phyloP scores from a whole-genome alignment of 1,140 invertebrate species.

The Mylabris phalerata region DNA sequence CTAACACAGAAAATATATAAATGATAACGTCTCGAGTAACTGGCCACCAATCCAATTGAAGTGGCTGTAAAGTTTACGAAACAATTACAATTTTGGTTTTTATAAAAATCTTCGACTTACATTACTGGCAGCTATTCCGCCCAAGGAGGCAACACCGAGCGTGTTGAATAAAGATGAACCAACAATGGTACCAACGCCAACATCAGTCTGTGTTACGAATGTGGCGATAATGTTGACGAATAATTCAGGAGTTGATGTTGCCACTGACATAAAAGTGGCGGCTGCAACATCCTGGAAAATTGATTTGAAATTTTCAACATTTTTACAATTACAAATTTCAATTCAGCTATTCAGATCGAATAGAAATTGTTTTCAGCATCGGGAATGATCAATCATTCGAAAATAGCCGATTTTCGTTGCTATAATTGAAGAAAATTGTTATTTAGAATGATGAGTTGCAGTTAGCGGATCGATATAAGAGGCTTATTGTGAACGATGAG shows the following conservation, averaged over 20 bases:
- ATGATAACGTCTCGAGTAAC: conserved; percentile 77
- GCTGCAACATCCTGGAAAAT: conserved; percentile 69
- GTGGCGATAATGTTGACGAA: conserved; percentile 85
- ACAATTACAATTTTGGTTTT: neutral
- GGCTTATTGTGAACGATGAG: too few relatives aligned
- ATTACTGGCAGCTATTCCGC: conserved; percentile 63
- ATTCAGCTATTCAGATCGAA: neutral
- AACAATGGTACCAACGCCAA: conserved; percentile 80
- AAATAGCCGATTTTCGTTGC: too few relatives aligned
- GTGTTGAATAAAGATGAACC: conserved; percentile 86
- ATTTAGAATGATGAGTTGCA: too few relatives aligned
- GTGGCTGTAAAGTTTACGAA: conserved; percentile 52
- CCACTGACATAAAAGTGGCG: conserved; percentile 87
- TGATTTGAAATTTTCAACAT: neutral
- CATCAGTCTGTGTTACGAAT: conserved; percentile 66
- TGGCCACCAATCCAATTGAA: conserved; percentile 77
- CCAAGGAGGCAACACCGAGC: conserved; percentile 77
- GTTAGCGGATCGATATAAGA: too few relatives aligned
- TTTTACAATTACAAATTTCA: neutral
- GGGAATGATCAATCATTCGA: too few relatives aligned
- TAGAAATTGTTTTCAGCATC: neutral
- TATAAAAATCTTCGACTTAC: conserved; percentile 43
- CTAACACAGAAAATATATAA: conserved; percentile 69
- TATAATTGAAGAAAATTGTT: too few relatives aligned
- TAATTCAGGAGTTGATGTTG: conserved; percentile 83